Base-by-base conservation (phyloP, 2,113 vertebrate species). In the Passer montanus region DNA sequence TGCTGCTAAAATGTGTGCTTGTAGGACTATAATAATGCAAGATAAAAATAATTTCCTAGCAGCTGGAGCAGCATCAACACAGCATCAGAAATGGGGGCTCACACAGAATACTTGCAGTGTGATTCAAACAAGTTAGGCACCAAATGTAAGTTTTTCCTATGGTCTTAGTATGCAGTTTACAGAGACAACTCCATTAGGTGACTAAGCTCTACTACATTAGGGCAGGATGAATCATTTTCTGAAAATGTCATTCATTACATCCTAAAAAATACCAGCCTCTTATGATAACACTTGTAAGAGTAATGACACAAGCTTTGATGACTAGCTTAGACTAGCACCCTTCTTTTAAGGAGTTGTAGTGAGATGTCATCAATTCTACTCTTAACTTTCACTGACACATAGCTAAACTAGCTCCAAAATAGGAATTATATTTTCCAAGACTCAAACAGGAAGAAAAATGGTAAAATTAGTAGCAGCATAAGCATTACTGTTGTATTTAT, bases 171-270 rank as follows among this genome's bases (percentile, higher is more conserved):
- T 28, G 41, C 68, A 41, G 52, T 15, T 88, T 68, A 58, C 14
- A 52, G 37, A 84, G 41, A 91, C 15, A 82, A 43, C 83, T 88
- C 63, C 27, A 39, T 84, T 41, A 80, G 67, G 59, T 96, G 88
- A 92, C 59, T 93, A 93, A 95, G 62, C 62, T 86, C 50, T 69
- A 86, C 92, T 69, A 85, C 63, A 39, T 62, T 68, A 73, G 15
- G 43, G 23, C 44, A 90, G 67, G n/a, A 77, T 97, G 92, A 95
- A 66, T 96, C 87, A 97, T 67, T 20, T 56, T 79, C 70, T 80
- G 56, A 77, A 94, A 96, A 89, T 83, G 67, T 73, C 85, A 88
- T 90, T 94, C 58, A 93, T 69, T 73, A 46, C 28, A 73, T 60
- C 53, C 79, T 80, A 62, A 96, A 72, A 94, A 93, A 74, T 49